Conservation (phyloP, 2,797 vertebrate genomes). For the Masticophis lateralis region DNA sequence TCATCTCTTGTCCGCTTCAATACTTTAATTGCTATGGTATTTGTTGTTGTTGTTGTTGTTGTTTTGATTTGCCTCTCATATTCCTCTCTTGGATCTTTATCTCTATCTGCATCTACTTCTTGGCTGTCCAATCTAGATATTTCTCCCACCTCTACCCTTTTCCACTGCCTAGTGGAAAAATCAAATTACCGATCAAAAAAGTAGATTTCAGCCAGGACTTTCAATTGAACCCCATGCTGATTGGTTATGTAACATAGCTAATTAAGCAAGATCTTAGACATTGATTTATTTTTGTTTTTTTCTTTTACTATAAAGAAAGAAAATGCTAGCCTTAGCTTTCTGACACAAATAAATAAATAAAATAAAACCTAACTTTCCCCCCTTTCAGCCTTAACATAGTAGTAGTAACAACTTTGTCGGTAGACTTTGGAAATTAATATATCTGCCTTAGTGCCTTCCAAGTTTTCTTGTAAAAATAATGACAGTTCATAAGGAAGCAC, state of each 20-base stretch:
- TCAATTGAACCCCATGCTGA: neutral
- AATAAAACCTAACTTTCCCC: neutral
- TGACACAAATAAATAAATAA: neutral
- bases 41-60: too few species aligned
- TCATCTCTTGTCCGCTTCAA: too few species aligned
- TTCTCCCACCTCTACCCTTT: too few species aligned
- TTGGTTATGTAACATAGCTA: neutral
- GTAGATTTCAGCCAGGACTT: neutral
- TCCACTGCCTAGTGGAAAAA: too few species aligned
- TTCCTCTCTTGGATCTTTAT: too few species aligned
- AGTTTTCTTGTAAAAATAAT: conserved; percentile 52
- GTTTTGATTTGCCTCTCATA: too few species aligned
- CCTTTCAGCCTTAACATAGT: neutral
- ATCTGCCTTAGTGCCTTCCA: conserved; percentile 52
- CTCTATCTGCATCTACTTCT: too few species aligned
- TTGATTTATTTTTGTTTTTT: neutral
- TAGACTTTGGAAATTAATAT: conserved; percentile 59
- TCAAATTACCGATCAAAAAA: neutral
- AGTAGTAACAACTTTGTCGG: conserved; percentile 44
- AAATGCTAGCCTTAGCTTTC: neutral
- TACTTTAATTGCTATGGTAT: too few species aligned
- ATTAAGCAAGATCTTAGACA: neutral
- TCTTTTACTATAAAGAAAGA: neutral
- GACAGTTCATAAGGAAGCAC: conserved; percentile 64
- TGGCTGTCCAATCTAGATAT: too few species aligned